Conservation (phyloP, 2,888 invertebrate genomes). For the Drosophila multiciliata region DNA sequence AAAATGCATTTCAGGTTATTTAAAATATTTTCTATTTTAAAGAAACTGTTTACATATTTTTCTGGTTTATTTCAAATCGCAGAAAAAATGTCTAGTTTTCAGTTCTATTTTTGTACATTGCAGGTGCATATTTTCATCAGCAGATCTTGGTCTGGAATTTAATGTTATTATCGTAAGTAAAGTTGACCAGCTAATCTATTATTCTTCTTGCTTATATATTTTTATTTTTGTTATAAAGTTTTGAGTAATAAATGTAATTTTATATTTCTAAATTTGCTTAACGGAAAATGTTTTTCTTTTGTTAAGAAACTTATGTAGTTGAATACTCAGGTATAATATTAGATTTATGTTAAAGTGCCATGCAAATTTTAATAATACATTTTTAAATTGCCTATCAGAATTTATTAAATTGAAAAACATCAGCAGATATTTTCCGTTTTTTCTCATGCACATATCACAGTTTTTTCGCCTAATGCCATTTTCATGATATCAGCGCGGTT, state of each 20-base stretch:
- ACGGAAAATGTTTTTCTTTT: neutral
- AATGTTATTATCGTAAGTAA: neutral
- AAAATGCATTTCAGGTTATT: neutral
- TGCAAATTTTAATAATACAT: neutral
- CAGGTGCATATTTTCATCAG: too few relatives aligned
- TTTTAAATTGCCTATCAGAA: constrained; percentile 9
- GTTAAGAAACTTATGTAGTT: neutral
- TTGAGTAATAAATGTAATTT: neutral
- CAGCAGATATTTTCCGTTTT: constrained; percentile 11
- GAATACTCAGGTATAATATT: neutral
- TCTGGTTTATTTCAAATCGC: too few relatives aligned
- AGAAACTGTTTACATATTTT: neutral
- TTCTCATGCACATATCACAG: constrained; percentile 1
- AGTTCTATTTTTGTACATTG: too few relatives aligned
- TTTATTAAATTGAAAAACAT: constrained; percentile 11
- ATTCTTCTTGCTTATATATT: neutral
- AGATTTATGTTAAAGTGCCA: neutral
- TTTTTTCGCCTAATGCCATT: constrained; percentile 38
- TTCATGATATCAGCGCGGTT: constrained; percentile 46
- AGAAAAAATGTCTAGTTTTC: too few relatives aligned
- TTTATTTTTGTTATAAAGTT: neutral
- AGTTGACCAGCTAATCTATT: neutral
- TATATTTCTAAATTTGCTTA: neutral
- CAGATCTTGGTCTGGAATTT: too few relatives aligned
- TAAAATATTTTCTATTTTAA: neutral